Evolutionary conservation across 2,797 vertebrate genomes (phyloP).

Genomic region (Menidia menidia): DNA sequence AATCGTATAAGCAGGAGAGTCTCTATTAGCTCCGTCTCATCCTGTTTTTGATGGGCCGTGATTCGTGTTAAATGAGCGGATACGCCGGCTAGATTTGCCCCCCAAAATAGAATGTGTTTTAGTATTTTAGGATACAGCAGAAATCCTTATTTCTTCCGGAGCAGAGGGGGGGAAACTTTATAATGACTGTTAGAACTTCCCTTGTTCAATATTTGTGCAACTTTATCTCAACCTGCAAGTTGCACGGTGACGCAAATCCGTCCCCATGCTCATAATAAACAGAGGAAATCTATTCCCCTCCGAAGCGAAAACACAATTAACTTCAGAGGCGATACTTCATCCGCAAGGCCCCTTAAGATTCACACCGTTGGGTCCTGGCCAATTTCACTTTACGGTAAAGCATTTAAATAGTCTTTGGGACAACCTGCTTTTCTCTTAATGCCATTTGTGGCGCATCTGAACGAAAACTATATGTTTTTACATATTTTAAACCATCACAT

Average conservation of each 20-base stretch:
- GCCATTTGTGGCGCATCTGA: too few relatives aligned
- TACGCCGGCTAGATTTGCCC: conserved; percentile 92
- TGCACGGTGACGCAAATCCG: conserved; percentile 99
- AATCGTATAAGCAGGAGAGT: conserved; percentile 37
- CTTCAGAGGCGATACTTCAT: conserved; percentile 89
- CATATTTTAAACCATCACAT: neutral
- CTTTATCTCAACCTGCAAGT: conserved; percentile 98
- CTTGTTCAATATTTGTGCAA: conserved; percentile 98
- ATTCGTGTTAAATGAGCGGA: conserved; percentile 97
- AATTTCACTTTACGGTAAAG: conserved; percentile 10
- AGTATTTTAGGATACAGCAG: conserved; percentile 98
- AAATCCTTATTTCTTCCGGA: conserved; percentile 99
- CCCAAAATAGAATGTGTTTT: conserved; percentile 92
- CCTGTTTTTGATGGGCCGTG: conserved; percentile 94
- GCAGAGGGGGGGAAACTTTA: conserved; percentile 86
- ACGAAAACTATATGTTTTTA: too few relatives aligned
- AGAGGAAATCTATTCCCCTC: conserved; percentile 94
- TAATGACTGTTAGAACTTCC: conserved; percentile 98
- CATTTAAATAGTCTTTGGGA: neutral
- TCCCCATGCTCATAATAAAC: conserved; percentile 94
- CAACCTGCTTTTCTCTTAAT: neutral
- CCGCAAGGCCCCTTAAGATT: conserved; percentile 70
- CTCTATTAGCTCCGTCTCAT: conserved; percentile 86
- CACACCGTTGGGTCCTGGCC: conserved; percentile 52
- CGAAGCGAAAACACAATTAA: conserved; percentile 92